Evolutionary conservation across 2,113 vertebrate species (phyloP).

Genomic region (Speoplatyrhinus poulsoni): DNA sequence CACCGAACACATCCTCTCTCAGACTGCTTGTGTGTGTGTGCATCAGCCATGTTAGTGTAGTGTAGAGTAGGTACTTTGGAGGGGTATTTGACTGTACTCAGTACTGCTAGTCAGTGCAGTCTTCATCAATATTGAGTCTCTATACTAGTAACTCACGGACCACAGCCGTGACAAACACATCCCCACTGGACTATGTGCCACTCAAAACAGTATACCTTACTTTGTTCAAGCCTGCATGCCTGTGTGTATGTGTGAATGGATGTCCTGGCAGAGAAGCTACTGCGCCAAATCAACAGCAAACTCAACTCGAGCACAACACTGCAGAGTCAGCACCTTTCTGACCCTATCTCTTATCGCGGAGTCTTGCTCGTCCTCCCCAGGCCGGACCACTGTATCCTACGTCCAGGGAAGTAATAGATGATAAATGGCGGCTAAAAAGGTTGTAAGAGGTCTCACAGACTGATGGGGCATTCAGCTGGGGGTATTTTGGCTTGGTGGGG

Average conservation of each 20-base stretch:
- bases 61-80: constrained; percentile 33
- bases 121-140: constrained; percentile 49
- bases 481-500: constrained; percentile 32
- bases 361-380: constrained; percentile 26
- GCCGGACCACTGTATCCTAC: constrained; percentile 40
- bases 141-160: constrained; percentile 38
- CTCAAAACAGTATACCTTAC: constrained; percentile 39
- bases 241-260: constrained; percentile 58
- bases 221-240: constrained; percentile 49
- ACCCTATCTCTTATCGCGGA: neutral
- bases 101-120: constrained; percentile 69
- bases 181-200: constrained; percentile 60
- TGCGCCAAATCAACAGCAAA: constrained; percentile 42
- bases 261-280: constrained; percentile 51
- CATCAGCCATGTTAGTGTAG: constrained; percentile 39
- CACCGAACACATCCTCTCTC: constrained; percentile 29
- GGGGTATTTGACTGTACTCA: constrained; percentile 50
- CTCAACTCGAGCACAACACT: constrained; percentile 30
- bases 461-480: constrained; percentile 56
- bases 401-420: constrained; percentile 54
- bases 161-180: constrained; percentile 41
- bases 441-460: constrained; percentile 57
- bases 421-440: constrained; percentile 44
- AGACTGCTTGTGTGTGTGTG: constrained; percentile 35
- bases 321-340: neutral